Evolutionary conservation across 2,888 invertebrate species (phyloP).

Genomic region (Eilema sororculum): DNA sequence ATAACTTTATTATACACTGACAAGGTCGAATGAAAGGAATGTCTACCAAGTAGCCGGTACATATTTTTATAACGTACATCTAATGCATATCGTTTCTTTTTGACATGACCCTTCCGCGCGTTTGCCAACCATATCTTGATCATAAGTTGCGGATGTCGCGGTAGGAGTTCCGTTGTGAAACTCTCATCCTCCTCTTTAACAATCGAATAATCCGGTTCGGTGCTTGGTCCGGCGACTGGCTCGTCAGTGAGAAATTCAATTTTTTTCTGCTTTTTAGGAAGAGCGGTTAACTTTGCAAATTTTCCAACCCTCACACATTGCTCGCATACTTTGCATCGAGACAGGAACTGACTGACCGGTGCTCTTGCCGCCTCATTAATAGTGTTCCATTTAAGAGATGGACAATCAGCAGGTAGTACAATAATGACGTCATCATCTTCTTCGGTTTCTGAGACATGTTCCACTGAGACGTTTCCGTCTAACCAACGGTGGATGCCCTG

Average conservation of each 20-base stretch:
- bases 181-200: neutral
- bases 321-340: constrained; percentile 26
- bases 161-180: constrained; percentile 16
- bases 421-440: neutral
- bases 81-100: no score
- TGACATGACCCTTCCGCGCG: no score
- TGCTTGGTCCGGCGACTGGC: neutral
- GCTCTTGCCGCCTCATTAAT: constrained; percentile 18
- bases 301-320: constrained; percentile 24
- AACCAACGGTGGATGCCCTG: constrained; percentile 25
- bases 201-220: neutral
- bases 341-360: constrained; percentile 1
- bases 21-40: no score
- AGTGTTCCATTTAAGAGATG: neutral
- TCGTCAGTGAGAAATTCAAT: constrained; percentile 6
- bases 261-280: neutral
- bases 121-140: constrained; percentile 24
- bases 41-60: no score
- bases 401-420: neutral
- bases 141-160: constrained; percentile 17
- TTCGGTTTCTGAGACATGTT: neutral
- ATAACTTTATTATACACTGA: no score
- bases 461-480: neutral
- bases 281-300: constrained; percentile 5
- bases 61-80: no score